Percentiles rank a stretch among this genome's conserved stretches.
These are phyloP conservation scores for Seriola rivoliana DNA, from an alignment of 2,113 vertebrate genomes.

Conservation along the genomic window DNA sequence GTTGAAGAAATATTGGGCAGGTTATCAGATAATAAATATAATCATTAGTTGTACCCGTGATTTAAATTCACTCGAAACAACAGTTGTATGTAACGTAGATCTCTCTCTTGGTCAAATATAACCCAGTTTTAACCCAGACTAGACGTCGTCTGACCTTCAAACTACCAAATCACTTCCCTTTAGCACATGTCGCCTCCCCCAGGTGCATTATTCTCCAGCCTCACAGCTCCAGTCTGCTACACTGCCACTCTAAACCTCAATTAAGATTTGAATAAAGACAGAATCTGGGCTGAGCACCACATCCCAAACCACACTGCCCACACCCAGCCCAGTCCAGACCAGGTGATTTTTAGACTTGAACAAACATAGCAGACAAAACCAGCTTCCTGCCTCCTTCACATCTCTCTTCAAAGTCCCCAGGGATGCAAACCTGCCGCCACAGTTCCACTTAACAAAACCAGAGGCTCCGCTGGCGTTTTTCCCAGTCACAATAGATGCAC, in stretches of 20 bases:
- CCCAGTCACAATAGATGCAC: slow-evolving; percentile 17
- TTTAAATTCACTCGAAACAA: neutral
- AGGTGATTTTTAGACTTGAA: neutral
- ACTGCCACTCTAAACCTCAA: neutral
- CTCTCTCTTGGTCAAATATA: neutral
- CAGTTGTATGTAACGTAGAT: neutral
- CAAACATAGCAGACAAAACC: neutral
- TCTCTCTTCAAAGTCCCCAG: neutral
- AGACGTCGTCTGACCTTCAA: neutral
- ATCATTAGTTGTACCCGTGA: neutral
- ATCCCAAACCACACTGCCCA: slow-evolving; percentile 1
- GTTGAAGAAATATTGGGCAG: no score
- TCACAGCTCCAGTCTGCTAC: neutral
- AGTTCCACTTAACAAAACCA: neutral
- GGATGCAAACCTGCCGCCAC: slow-evolving; percentile 13
- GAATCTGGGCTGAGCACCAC: neutral
- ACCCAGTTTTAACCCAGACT: neutral
- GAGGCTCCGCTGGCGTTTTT: slow-evolving; percentile 20
- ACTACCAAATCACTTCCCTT: neutral
- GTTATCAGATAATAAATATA: neutral
- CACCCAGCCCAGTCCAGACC: neutral
- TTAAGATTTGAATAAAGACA: neutral
- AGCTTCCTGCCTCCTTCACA: neutral
- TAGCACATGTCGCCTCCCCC: neutral
- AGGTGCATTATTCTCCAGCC: neutral